Percentiles rank a stretch among this genome's conserved stretches.
phyloP scores from a whole-genome alignment of 2,888 invertebrate genomes.

The Sminthurides aquaticus region DNA sequence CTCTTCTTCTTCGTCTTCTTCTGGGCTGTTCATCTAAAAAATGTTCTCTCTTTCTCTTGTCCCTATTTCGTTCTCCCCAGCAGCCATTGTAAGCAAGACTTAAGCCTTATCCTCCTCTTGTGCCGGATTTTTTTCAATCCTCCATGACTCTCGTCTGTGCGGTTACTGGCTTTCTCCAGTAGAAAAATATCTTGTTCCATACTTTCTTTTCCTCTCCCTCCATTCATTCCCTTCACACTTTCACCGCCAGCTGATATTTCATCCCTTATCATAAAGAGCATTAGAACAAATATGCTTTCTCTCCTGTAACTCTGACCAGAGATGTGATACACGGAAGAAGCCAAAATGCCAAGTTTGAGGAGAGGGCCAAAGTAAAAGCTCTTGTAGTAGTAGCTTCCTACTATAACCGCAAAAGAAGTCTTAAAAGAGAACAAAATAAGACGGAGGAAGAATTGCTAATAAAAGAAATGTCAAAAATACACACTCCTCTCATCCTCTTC shows the following conservation, averaged over 20 bases:
- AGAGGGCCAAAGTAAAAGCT: too few species aligned
- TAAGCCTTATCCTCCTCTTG: neutral
- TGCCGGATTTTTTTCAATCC: neutral
- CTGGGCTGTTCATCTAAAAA: too few species aligned
- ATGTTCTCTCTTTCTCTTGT: too few species aligned
- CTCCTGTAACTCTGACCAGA: neutral
- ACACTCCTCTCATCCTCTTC: neutral
- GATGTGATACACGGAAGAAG: neutral
- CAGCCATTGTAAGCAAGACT: too few species aligned
- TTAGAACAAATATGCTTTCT: constrained; percentile 3
- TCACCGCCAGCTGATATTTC: constrained; percentile 9
- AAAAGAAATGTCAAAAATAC: neutral
- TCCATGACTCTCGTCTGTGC: neutral
- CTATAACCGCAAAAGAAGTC: neutral
- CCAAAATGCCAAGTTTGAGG: too few species aligned
- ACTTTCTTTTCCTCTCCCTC: neutral
- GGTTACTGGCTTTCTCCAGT: neutral
- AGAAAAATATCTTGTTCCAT: neutral
- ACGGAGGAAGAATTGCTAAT: neutral
- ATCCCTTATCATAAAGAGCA: constrained; percentile 2
- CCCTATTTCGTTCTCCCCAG: neutral
- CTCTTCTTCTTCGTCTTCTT: too few species aligned
- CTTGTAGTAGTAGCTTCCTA: too few species aligned
- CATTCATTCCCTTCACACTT: constrained; percentile 9
- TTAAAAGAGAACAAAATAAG: neutral